Evolutionary conservation across 2,113 vertebrate species (phyloP).

Genomic region (Syrmaticus mikado): DNA sequence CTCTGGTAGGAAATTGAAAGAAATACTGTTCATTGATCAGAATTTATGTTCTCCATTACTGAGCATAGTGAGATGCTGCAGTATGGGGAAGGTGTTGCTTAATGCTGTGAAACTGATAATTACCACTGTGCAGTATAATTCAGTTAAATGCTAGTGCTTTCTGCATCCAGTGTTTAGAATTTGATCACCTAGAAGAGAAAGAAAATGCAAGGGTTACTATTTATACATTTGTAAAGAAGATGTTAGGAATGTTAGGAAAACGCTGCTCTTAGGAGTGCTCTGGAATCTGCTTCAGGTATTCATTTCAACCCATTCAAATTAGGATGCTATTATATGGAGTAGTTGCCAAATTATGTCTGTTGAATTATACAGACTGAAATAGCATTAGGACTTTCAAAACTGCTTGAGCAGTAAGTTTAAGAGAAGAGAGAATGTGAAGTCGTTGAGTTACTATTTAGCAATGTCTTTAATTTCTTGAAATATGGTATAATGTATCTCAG

Average conservation of each 20-base stretch:
- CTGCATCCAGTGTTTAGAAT: background rate
- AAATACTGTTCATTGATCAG: background rate
- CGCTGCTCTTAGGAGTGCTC: background rate
- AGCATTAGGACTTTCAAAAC: background rate
- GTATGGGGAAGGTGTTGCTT: background rate
- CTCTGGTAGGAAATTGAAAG: background rate
- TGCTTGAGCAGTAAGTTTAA: background rate
- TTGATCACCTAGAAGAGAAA: background rate
- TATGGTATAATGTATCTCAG: background rate
- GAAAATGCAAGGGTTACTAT: background rate
- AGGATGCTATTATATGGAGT: background rate
- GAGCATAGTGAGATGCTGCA: background rate
- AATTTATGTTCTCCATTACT: background rate
- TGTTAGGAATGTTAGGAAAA: background rate
- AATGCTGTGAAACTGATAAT: background rate
- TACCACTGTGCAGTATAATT: background rate
- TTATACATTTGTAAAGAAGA: background rate
- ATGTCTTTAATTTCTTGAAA: background rate
- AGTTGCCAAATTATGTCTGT: background rate
- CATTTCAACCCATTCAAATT: background rate
- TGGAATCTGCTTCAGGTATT: background rate
- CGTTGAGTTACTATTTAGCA: slow-evolving; percentile 4
- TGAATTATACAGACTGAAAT: background rate
- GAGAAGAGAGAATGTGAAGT: background rate
- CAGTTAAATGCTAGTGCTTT: background rate